Base-by-base conservation (phyloP, 2,113 vertebrate genomes). In the Hemiprocne comata region DNA sequence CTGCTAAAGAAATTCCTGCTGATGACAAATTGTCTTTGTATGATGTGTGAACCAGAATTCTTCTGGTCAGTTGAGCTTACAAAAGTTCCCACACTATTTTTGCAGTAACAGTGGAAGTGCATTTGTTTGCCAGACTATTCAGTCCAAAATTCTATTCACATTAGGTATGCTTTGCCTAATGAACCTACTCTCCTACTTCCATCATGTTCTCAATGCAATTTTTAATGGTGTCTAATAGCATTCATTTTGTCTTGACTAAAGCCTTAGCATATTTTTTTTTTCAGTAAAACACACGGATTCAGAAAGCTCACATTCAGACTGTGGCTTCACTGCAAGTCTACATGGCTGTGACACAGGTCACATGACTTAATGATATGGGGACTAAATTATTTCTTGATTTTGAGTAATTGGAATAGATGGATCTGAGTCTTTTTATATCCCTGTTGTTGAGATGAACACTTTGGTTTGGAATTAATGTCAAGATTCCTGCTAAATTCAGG, bases 1-100 rank as follows among this genome's bases (percentile, higher is more conserved):
- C 34, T 70, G 60, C 18, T 72, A 16, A 73, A 80, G 24, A 55
- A 74, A 77, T 92, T 96, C 75, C 48, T 77, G 16, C 13, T 80
- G 64, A 83, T 94, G 93, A 92, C 46, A 92, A 93, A 90, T 58
- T 80, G 42, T 88, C 75, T 69, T 70, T 61, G 60, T 62, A 93
- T 82, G 75, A 95, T 54, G 51, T 58, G 19, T 73, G 62, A 96
- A 71, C 51, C 55, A 71, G 42, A 80, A 58, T 71, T 19, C 17
- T 71, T 86, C 72, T 81, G 51, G 77, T 36, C 29, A 29, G 3
- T 57, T 90, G 36, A 36, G 57, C n/a, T 92, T 69, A 48, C 42
- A 51, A 11, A 84, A 86, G 55, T 70, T 92, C 83, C 72, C 72
- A 70, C 50, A 7, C 16, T 55, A 38, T 60, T 93, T 94, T 86